A percentile compares a stretch with the other conserved stretches of the same genome.
These are phyloP conservation scores for Triplophysa bombifrons DNA, from an alignment of 2,797 vertebrate genomes.

Conservation along the genomic window DNA sequence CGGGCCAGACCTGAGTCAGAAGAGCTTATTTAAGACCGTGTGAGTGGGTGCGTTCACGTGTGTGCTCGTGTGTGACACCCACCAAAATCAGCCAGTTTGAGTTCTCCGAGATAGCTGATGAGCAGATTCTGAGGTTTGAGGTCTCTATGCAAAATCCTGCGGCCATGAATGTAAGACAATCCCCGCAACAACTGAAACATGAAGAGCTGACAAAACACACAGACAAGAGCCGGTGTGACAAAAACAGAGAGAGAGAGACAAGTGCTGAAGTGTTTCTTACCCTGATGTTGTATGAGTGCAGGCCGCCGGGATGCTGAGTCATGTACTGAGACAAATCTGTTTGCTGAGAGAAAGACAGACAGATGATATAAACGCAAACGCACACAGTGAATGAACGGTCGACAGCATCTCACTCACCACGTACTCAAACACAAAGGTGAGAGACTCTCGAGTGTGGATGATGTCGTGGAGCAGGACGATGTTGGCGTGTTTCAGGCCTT, in stretches of 20 bases:
- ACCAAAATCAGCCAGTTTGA: slow-evolving; percentile 93
- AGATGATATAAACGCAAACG: slow-evolving; percentile 21
- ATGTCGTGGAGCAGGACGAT: slow-evolving; percentile 91
- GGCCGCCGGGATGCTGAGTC: slow-evolving; percentile 86
- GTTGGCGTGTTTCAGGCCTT: slow-evolving; percentile 89
- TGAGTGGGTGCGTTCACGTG: background rate
- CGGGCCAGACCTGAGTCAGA: slow-evolving; percentile 80
- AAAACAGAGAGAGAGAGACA: background rate
- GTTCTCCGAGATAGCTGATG: slow-evolving; percentile 91
- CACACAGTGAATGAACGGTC: background rate
- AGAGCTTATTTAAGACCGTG: background rate
- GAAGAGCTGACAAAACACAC: slow-evolving; percentile 76
- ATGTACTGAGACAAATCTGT: slow-evolving; percentile 89
- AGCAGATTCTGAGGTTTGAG: slow-evolving; percentile 95
- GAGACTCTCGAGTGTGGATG: slow-evolving; percentile 85
- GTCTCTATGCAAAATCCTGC: slow-evolving; percentile 88
- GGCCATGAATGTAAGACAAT: slow-evolving; percentile 86
- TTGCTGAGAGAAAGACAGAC: slow-evolving; percentile 74
- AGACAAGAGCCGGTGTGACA: slow-evolving; percentile 5
- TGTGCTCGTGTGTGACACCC: slow-evolving; percentile 54
- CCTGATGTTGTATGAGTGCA: slow-evolving; percentile 80
- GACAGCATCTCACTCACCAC: slow-evolving; percentile 78
- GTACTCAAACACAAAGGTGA: slow-evolving; percentile 93
- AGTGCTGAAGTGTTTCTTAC: slow-evolving; percentile 64
- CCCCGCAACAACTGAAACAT: slow-evolving; percentile 90